These are phyloP conservation scores for Acipenser transmontanus DNA, from an alignment of 2,797 vertebrate species.

Conservation along the genomic window DNA sequence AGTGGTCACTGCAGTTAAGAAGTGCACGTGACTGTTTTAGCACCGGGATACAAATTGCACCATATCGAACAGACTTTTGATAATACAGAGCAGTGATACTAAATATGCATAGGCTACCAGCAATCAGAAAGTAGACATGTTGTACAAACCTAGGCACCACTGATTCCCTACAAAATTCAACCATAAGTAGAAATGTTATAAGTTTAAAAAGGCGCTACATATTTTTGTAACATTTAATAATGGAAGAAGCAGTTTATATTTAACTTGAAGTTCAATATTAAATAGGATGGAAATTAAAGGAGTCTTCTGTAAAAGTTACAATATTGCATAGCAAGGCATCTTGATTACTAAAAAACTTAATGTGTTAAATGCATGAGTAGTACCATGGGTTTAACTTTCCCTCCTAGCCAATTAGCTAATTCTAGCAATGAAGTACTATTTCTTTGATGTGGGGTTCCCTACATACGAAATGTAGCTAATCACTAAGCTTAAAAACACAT, in stretches of 20 bases:
- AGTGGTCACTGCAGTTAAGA: background rate
- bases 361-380: background rate
- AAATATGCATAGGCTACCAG: too few species aligned
- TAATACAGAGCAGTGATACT: too few species aligned
- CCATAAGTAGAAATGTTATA: too few species aligned
- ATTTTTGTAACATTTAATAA: too few species aligned
- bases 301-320: too few species aligned
- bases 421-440: conserved; percentile 23
- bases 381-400: conserved; percentile 13
- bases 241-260: too few species aligned
- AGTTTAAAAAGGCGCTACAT: too few species aligned
- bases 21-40: background rate
- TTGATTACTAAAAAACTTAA: conserved; percentile 15
- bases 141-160: too few species aligned
- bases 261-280: too few species aligned
- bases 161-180: too few species aligned
- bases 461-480: background rate
- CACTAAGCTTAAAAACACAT: conserved; percentile 7
- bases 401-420: conserved; percentile 20
- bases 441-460: conserved; percentile 5
- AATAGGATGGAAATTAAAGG: too few species aligned
- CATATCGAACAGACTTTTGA: background rate
- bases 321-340: conserved; percentile 5
- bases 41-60: background rate
- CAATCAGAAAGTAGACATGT: too few species aligned